Evolutionary conservation across 2,888 invertebrate genomes (phyloP), one percentile per base, ranked within the genome.

Genomic region (Drosophila stalkeri): DNA sequence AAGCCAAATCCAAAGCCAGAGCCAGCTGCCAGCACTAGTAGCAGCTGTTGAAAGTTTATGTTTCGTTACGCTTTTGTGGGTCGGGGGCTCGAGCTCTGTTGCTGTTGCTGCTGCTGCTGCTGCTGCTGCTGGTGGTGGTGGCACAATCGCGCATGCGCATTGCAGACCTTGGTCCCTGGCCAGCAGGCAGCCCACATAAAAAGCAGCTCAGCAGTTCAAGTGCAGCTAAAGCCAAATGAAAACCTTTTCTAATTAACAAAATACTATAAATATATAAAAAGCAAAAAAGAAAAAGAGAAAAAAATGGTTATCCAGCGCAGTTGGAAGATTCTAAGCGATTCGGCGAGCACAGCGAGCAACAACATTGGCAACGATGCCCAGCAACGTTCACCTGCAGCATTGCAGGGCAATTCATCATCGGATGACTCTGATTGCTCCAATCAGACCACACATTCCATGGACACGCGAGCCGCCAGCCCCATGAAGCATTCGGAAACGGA

Each of bases 361-460:
- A 66, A 23, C 35, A 49, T 56, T n/a, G 54, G 52, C 68, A 56
- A 35, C 41, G 82, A 80, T 66, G 64, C 49, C 11, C 75, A 70
- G 47, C 85, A 82, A 41, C 89, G 91, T 63, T 88, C 92, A 3
- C 91, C 92, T 43, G 82, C 90, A 59, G 84, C 84, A 33, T 64
- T 90, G 44, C 91, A 91, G 33, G 46, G 55, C 9, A 86, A 80
- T 33, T 90, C 91, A 6, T 93, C 92, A 1, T 93, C 93, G 4
- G 93, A 93, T 59, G 93, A 93, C 74, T 93, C 93, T 3, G 92
- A 93, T 72, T 91, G 93, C 61, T 93, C 93, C 14, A 93, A 92
- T 77, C 92, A 93, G 68, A 93, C 92, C 23, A 91, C 90, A 31
- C 92, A 92, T 60, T 93, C 93, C 11, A 90, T 92, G 86, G 90